These are phyloP conservation scores for Gambusia affinis DNA, from an alignment of 2,113 vertebrate species.

Conservation along the genomic window DNA sequence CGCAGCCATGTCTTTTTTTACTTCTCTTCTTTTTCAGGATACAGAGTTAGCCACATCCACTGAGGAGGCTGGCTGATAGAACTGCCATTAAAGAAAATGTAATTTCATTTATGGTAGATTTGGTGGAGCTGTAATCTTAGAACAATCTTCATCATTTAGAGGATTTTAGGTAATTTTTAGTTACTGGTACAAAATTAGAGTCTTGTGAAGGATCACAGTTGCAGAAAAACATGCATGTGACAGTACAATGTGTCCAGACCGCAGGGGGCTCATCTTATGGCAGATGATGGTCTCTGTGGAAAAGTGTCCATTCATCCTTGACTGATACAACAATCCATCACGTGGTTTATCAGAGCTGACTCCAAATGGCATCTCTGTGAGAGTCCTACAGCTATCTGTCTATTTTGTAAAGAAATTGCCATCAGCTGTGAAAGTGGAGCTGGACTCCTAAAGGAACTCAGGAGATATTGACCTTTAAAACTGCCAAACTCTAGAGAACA, in stretches of 20 bases:
- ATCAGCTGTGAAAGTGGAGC: constrained; percentile 8
- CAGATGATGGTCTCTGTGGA: constrained; percentile 16
- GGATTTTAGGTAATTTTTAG: neutral
- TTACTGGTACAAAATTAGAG: neutral
- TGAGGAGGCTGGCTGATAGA: neutral
- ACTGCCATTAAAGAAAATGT: neutral
- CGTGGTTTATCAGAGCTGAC: constrained; percentile 49
- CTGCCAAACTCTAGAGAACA: constrained; percentile 35
- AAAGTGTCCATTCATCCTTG: constrained; percentile 33
- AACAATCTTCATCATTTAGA: neutral
- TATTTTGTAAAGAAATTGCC: constrained; percentile 53
- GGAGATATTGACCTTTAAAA: constrained; percentile 54
- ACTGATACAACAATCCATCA: constrained; percentile 66
- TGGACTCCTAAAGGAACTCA: constrained; percentile 8
- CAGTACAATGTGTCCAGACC: neutral
- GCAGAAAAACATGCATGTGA: neutral
- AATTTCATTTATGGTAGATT: neutral
- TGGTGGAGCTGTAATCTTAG: neutral
- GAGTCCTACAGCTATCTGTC: constrained; percentile 62
- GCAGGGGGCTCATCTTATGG: neutral
- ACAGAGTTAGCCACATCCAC: neutral
- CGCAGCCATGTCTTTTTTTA: neutral
- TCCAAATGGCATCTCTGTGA: constrained; percentile 36
- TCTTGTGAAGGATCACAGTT: no score
- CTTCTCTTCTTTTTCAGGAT: neutral